Base-by-base conservation (phyloP, 2,797 vertebrate genomes). In the Eutrigla gurnardus region DNA sequence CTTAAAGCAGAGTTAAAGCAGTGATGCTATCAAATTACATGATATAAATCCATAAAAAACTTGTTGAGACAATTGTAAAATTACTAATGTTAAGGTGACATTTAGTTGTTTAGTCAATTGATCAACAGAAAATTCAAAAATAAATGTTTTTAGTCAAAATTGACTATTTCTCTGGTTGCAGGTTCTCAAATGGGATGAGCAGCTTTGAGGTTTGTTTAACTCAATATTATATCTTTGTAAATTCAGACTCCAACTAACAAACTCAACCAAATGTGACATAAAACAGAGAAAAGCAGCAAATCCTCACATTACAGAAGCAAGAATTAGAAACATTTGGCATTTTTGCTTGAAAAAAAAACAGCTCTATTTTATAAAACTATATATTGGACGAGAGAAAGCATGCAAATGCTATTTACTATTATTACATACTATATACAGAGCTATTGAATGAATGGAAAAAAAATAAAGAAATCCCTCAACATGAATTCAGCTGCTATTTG, bases 401-500 rank as follows among this genome's bases (percentile, higher is more conserved):
- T 43, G 15, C 5, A 32, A 10, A 1, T 4, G 35, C 25, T 45
- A 6, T 7, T 11, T 42, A 36, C 33, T 59, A 11, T 55, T 43
- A 25, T 59, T 13, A n/a, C n/a, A 49, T 6, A 25, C 9, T 42
- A 13, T 15, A 42, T 15, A 35, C 4, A 59, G 5, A 57, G n/a
- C 7, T 49, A n/a, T 52, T 65, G 25, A 59, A 42, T 45, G 25
- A 7, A 61, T 70, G 7, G 7, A 13, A 13, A 36, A 33, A 42
- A 57, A 46, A 8, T 25, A 54, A 14, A 53, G 12, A 49, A 47
- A 73, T 64, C 55, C 1, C 14, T 65, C 65, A 60, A 33, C 45
- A 64, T 63, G 69, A 17, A 60, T 45, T 25, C 1, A 11, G 25
- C 59, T 46, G 37, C 11, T 37, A 59, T 70, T 86, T 15, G 35